Base-by-base conservation (phyloP, 2,797 vertebrate genomes). In the Sebastes matsubarae region DNA sequence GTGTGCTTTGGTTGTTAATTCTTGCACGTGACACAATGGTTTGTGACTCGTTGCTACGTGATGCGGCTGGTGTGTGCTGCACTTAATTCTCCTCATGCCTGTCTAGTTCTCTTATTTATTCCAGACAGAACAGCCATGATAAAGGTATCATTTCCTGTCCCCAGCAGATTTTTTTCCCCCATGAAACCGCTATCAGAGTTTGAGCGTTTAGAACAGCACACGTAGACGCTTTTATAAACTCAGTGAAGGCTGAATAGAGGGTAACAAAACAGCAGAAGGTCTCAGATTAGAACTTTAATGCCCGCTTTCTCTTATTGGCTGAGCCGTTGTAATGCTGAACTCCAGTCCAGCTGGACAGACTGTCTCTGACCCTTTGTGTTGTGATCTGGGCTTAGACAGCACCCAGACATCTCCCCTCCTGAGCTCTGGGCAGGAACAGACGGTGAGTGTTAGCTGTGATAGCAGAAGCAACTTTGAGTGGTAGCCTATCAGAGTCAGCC, bases 401-500 rank as follows among this genome's bases (percentile, higher is more conserved):
- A 65, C 72, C 68, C 82, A 76, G 75, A 75, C 52, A 2, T 54
- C 70, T 68, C 60, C 72, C 72, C 82, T 87, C 70, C 83, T 85
- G 86, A 88, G 87, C 85, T 79, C 29, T 83, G 81, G 80, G 84
- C 83, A 79, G 70, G 64, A 81, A 81, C 90, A 87, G 77, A 75
- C 73, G 30, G 82, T 8, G 79, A 78, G 67, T 93, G 87, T 68
- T 82, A 67, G 71, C 73, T 9, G 50, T 81, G 92, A 93, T 92
- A 89, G 91, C 89, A 71, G 58, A 71, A 50, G 77, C 69, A 71
- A 81, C 86, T 87, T 88, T 91, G 91, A 93, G 83, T 32, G 25
- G 75, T 34, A 34, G 85, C 86, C 91, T 93, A 93, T 94, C 92
- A 88, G 85, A 77, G 70, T 65, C 69, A 61, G 32, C 72, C 92